Conservation (phyloP, 2,797 vertebrate genomes). For the Cercopithecus hamlyni region DNA sequence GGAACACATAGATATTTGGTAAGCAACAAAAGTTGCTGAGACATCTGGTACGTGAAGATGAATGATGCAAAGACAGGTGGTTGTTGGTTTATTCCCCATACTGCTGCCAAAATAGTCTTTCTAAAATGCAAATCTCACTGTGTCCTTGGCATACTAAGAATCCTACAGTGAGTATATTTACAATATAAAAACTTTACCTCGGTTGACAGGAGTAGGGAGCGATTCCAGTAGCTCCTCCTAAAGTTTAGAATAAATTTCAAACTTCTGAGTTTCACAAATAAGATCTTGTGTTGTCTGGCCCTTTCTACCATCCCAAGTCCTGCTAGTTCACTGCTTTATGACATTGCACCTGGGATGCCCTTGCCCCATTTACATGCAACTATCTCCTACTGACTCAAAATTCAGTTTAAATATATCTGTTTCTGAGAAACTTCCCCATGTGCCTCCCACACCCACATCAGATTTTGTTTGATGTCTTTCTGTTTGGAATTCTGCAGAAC, state of each 20-base stretch:
- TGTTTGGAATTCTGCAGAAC: neutral
- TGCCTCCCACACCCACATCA: fast-evolving
- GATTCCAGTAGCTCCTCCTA: neutral
- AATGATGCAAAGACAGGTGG: neutral
- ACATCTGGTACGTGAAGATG: neutral
- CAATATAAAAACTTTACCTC: neutral
- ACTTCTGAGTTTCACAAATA: neutral
- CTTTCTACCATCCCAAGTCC: neutral
- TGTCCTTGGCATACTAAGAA: neutral
- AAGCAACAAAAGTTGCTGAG: neutral
- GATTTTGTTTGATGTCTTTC: neutral
- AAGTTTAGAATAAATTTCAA: neutral
- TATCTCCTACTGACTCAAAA: neutral
- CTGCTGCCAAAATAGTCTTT: neutral
- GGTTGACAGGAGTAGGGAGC: neutral
- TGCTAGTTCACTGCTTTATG: neutral
- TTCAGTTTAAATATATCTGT: neutral
- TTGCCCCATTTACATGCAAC: neutral
- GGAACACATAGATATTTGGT: neutral
- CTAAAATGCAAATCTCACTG: neutral
- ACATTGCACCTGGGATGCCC: fast-evolving
- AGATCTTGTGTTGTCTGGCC: neutral
- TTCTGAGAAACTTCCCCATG: neutral
- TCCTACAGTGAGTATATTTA: neutral
- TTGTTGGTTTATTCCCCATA: neutral